These are phyloP conservation scores for Drosophila sechellia DNA, from an alignment of 1,140 invertebrate species.

Conservation along the genomic window DNA sequence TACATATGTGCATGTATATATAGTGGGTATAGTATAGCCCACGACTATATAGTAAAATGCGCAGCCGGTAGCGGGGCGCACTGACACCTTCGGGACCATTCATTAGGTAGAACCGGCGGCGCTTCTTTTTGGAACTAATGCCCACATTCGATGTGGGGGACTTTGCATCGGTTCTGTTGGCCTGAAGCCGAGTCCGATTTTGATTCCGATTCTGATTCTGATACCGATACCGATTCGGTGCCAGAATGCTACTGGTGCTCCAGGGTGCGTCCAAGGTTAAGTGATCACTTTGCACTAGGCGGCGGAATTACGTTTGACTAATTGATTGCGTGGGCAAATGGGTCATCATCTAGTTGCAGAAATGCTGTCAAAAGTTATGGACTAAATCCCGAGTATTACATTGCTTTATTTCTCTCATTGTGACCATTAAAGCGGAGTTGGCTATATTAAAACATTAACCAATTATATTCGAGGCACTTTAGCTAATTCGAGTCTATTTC, in stretches of 20 bases:
- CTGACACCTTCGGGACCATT: constrained; percentile 41
- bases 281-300: constrained; percentile 40
- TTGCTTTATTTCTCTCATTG: too few species aligned
- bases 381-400: too few species aligned
- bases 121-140: constrained; percentile 57
- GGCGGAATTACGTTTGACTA: constrained; percentile 32
- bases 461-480: constrained; percentile 8
- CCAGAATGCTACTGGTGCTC: not conserved
- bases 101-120: constrained; percentile 43
- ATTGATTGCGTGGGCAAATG: constrained; percentile 23
- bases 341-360: not conserved
- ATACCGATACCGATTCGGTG: too few species aligned
- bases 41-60: not conserved
- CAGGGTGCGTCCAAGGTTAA: constrained; percentile 49
- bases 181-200: not conserved
- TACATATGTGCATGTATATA: too few species aligned
- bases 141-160: constrained; percentile 26
- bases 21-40: not conserved
- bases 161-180: constrained; percentile 15
- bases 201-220: too few species aligned
- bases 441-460: not conserved
- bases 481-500: constrained; percentile 13
- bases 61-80: constrained; percentile 1
- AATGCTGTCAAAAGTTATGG: too few species aligned
- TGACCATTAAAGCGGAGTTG: not conserved